Conservation (phyloP, 2,888 invertebrate genomes). For the Caenorhabditis becei region DNA sequence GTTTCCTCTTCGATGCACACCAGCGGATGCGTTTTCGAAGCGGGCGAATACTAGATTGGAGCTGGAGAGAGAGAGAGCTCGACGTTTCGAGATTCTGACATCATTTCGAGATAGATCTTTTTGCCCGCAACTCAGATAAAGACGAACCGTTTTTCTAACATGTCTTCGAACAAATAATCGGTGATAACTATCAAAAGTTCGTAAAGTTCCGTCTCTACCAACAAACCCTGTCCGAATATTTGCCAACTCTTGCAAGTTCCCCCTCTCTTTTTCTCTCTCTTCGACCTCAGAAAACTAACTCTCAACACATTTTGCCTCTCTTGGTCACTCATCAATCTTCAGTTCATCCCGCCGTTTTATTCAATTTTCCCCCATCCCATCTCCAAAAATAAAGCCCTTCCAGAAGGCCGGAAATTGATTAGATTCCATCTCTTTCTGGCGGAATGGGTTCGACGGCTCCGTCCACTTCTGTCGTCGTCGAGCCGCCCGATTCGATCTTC, state of each 20-base stretch:
- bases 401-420: constrained; percentile 5
- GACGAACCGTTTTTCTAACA: too few species aligned
- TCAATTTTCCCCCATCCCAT: not conserved
- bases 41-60: too few species aligned
- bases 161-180: too few species aligned
- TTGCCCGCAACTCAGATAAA: too few species aligned
- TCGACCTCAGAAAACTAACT: not conserved
- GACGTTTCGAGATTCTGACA: too few species aligned
- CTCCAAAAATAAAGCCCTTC: not conserved
- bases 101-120: too few species aligned
- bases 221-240: not conserved
- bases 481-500: constrained; percentile 79
- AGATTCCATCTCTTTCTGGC: not conserved
- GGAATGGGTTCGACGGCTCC: constrained; percentile 31
- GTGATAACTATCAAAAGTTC: not conserved
- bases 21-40: too few species aligned
- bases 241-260: not conserved
- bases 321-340: constrained; percentile 9
- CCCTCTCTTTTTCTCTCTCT: not conserved
- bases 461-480: constrained; percentile 52
- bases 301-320: not conserved
- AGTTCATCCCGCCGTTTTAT: constrained; percentile 11
- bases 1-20: too few species aligned
- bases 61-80: too few species aligned
- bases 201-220: not conserved